phyloP scores from a whole-genome alignment of 2,113 vertebrate genomes.

The Panthera leo region DNA sequence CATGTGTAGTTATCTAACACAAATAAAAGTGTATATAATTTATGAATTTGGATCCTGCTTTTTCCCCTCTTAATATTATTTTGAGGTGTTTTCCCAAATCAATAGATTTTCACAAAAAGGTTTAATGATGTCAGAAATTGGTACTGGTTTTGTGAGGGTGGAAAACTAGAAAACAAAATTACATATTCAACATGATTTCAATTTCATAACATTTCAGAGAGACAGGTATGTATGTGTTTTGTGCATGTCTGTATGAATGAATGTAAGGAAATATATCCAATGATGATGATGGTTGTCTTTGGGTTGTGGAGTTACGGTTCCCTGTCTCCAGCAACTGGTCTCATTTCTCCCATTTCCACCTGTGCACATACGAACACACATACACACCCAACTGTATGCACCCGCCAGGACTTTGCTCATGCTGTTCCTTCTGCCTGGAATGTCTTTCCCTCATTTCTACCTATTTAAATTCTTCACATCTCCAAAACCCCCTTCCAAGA shows the following conservation, averaged over 20 bases:
- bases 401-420: background rate
- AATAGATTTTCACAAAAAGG: slow-evolving; percentile 46
- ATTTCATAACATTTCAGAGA: background rate
- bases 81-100: slow-evolving; percentile 12
- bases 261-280: background rate
- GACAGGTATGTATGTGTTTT: background rate
- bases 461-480: background rate
- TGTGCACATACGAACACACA: background rate
- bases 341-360: background rate
- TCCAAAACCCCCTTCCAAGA: background rate
- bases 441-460: background rate
- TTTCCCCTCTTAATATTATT: background rate
- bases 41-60: background rate
- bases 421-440: background rate
- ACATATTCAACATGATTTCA: background rate
- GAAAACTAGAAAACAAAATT: slow-evolving; percentile 35
- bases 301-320: background rate
- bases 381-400: background rate
- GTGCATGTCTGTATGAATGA: background rate
- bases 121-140: slow-evolving; percentile 48
- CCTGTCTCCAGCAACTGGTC: background rate
- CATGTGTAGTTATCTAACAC: background rate
- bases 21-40: background rate
- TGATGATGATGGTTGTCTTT: background rate
- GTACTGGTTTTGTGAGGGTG: slow-evolving; percentile 28